Evolutionary conservation across 53 echinoderm and acorn worm genomes (phyloP).

Genomic region (Echinometra lucunter): DNA sequence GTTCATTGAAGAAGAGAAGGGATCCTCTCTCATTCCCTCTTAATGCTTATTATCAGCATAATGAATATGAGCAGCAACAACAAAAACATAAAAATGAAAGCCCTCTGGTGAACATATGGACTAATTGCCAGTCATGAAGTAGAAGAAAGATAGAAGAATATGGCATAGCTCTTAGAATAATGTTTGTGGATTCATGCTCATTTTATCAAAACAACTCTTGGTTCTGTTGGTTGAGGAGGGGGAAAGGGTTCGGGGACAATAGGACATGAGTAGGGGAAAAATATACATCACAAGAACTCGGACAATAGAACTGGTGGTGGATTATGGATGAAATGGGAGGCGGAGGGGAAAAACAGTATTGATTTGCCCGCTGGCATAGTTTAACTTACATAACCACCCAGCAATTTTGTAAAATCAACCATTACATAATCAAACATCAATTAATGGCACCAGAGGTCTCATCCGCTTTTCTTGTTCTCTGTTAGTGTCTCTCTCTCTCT

Average conservation of each 20-base stretch:
- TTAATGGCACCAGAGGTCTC: constrained; percentile 37
- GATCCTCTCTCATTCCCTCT: no score
- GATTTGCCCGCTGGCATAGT: not conserved
- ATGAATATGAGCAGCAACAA: no score
- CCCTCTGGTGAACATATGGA: no score
- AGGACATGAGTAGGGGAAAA: not conserved
- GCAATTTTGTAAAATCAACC: constrained; percentile 16
- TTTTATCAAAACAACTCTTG: not conserved
- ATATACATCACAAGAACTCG: not conserved
- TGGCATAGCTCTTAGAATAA: not conserved
- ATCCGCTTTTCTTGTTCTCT: not conserved
- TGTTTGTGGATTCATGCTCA: not conserved
- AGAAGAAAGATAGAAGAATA: no score
- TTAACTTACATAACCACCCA: not conserved
- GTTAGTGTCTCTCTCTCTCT: not conserved
- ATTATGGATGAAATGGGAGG: constrained; percentile 13
- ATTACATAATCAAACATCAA: constrained; percentile 53
- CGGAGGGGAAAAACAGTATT: constrained; percentile 40
- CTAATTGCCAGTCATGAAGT: no score
- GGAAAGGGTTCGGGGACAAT: not conserved
- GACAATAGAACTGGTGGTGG: not conserved
- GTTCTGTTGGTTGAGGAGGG: not conserved
- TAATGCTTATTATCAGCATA: no score
- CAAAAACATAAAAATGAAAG: no score
- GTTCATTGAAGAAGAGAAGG: no score